phyloP scores from a whole-genome alignment of 1,140 invertebrate species.

The Portunus trituberculatus region DNA sequence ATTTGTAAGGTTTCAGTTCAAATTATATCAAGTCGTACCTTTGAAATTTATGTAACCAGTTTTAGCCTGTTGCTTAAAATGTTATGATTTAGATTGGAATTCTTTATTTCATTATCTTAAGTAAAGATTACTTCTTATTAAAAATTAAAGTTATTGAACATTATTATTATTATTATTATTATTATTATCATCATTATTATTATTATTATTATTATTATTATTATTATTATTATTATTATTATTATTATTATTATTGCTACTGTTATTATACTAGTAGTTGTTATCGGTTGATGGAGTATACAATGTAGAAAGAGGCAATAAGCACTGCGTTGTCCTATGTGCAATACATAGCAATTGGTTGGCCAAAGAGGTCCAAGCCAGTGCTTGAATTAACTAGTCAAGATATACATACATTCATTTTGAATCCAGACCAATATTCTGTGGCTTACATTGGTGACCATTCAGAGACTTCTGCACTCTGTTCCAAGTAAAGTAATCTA shows the following conservation, averaged over 20 bases:
- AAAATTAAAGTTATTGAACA: background rate
- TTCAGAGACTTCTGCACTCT: background rate
- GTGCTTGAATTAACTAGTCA: conserved; percentile 3
- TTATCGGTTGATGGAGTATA: background rate
- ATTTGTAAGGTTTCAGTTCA: no score
- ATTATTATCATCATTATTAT: background rate
- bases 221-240: no score
- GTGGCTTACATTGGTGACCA: no score
- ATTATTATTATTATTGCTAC: no score
- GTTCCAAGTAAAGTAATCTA: background rate
- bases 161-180: background rate
- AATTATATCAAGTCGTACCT: no score
- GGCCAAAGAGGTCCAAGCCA: background rate
- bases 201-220: background rate
- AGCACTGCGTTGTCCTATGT: background rate
- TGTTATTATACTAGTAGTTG: no score
- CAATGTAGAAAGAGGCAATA: background rate
- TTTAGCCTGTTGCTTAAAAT: no score
- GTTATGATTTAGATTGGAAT: no score
- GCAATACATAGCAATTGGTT: conserved; percentile 2
- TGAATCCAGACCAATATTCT: no score
- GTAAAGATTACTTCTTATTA: background rate
- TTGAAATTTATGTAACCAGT: no score
- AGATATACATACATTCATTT: background rate
- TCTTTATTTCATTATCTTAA: background rate